Evolutionary conservation across 2,797 vertebrate species (phyloP).

Genomic region (Spinibarbus caldwelli): DNA sequence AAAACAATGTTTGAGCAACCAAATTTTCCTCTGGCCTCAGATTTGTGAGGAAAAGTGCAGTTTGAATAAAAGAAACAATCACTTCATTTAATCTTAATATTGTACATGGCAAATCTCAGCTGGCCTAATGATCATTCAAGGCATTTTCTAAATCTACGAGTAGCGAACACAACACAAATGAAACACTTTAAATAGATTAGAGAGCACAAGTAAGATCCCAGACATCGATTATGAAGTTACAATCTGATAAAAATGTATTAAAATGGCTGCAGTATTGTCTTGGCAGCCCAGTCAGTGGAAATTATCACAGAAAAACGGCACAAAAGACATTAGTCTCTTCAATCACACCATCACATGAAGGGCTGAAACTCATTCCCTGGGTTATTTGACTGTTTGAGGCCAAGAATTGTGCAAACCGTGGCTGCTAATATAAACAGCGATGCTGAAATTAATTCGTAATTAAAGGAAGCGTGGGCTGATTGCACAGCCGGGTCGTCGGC

Average conservation of each 20-base stretch:
- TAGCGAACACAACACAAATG: neutral
- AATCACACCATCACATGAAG: neutral
- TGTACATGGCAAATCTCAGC: neutral
- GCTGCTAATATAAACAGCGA: constrained; percentile 64
- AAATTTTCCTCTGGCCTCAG: neutral
- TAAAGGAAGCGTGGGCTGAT: constrained; percentile 65
- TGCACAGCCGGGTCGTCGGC: constrained; percentile 62
- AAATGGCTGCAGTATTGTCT: neutral
- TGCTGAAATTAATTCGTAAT: constrained; percentile 68
- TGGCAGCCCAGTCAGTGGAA: neutral
- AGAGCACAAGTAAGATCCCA: neutral
- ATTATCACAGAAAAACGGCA: neutral
- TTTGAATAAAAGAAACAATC: neutral
- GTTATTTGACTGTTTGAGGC: constrained; percentile 42
- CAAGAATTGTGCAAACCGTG: constrained; percentile 43
- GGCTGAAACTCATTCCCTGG: constrained; percentile 8
- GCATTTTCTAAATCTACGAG: neutral
- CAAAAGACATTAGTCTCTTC: neutral
- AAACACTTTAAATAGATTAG: neutral
- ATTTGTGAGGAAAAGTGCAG: neutral
- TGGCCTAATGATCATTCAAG: neutral
- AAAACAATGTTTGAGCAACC: no score
- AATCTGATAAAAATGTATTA: neutral
- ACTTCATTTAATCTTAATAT: neutral
- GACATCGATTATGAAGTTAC: neutral